Evolutionary conservation across 2,797 vertebrate genomes (phyloP), one percentile per base, ranked within the genome.

Genomic region (Fundulus diaphanus): DNA sequence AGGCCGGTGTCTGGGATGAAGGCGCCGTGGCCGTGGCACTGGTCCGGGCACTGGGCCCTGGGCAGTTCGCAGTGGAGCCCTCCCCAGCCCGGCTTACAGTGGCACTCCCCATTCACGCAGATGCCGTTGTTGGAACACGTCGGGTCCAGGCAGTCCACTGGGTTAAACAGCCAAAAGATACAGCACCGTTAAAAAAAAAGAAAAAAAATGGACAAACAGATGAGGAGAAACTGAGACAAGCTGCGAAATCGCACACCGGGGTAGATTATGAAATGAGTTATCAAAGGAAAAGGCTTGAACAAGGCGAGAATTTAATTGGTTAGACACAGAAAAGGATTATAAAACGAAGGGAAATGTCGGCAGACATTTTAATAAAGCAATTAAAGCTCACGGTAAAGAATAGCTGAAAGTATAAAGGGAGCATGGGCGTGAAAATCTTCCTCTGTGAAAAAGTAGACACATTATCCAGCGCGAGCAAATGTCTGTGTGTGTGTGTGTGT

Each of bases 1-100:
- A 99, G 95, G 48, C 98, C 98, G 0, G 98, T 97, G 93, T 99
- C 98, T 0, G 97, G 94, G 85, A 99, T 95, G 91, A 96, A 99
- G n/a, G 98, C 96, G n/a, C 98, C 98, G 0, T 99, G 98, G 35
- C 98, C 97, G 0, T 98, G 98, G 87, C 98, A 99, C 92, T 99
- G 98, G 79, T 99, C 98, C 0, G 98, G 98, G 90, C 98, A 99
- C 90, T 99, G 98, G 22, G 97, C 96, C 82, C 98, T 87, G 16
- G 97, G 97, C 81, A 99, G 95, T 93, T 99, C 97, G 46, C 98
- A 99, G 75, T 94, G 97, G 40, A 95, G 94, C n/a, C 98, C 98
- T 11, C 97, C 98, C 98, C 98, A 99, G 44, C 98, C 98, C 0
- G 98, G 97, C 92, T 97, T 98, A 92, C 98, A 99, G 83, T 99